Percentiles rank a stretch among this genome's conserved stretches.
phyloP scores from a whole-genome alignment of 2,888 invertebrate genomes.

The Parnassius glacialis region DNA sequence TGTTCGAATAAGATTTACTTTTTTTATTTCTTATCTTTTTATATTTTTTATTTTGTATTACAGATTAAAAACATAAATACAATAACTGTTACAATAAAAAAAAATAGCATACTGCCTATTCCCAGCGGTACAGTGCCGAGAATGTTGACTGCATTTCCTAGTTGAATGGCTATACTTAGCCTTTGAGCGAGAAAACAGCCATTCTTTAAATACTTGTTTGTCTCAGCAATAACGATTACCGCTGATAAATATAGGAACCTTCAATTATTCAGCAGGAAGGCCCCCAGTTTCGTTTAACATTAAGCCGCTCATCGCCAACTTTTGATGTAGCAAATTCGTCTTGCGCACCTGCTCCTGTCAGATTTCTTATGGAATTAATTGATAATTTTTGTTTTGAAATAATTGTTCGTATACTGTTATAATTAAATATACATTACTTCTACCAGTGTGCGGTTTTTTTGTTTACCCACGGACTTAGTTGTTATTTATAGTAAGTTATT shows the following conservation, averaged over 20 bases:
- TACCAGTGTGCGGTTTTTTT: too few species aligned
- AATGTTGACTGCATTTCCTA: background rate
- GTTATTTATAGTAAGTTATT: too few species aligned
- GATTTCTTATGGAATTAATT: conserved; percentile 24
- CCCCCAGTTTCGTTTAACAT: conserved; percentile 11
- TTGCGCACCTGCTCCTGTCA: conserved; percentile 23
- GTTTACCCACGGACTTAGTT: too few species aligned
- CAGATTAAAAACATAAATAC: too few species aligned
- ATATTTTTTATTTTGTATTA: background rate
- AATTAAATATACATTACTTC: conserved; percentile 19
- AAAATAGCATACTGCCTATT: too few species aligned
- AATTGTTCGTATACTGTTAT: conserved; percentile 14
- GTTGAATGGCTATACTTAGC: too few species aligned
- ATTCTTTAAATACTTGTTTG: conserved; percentile 2
- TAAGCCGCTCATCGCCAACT: conserved; percentile 14
- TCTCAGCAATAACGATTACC: conserved; percentile 5
- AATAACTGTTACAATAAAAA: too few species aligned
- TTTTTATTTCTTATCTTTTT: background rate
- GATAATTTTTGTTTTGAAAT: conserved; percentile 13
- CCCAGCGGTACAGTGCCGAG: too few species aligned
- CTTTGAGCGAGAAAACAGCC: too few species aligned
- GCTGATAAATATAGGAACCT: conserved; percentile 13
- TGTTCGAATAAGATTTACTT: background rate
- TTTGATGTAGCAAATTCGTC: conserved; percentile 20
- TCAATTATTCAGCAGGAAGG: conserved; percentile 20